Percentiles rank a stretch among this genome's conserved stretches.
Evolutionary conservation across 2,113 vertebrate genomes (phyloP).

Genomic region (Aphyosemion australe): DNA sequence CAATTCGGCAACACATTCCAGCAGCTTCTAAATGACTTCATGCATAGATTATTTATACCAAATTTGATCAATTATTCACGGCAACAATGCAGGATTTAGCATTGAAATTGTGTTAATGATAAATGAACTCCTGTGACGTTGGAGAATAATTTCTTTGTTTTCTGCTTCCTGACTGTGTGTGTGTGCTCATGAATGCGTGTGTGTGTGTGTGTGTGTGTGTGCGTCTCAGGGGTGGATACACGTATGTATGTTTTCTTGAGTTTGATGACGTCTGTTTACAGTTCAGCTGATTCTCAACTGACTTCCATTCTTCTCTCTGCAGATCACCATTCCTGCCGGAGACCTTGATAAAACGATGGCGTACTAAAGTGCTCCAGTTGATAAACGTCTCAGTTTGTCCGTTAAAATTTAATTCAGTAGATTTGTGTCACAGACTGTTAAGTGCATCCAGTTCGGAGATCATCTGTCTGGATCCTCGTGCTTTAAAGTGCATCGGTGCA

Average conservation of each 20-base stretch:
- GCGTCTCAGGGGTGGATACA: background rate
- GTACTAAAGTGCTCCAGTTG: background rate
- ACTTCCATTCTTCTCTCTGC: background rate
- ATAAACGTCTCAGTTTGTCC: no score
- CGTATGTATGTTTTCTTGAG: background rate
- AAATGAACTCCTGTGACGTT: background rate
- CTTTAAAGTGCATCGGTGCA: slow-evolving; percentile 3
- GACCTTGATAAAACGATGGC: slow-evolving; percentile 14
- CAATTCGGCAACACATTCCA: slow-evolving; percentile 27
- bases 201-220: background rate
- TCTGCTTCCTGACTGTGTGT: slow-evolving; percentile 11
- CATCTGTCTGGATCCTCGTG: slow-evolving; percentile 7
- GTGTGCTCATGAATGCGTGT: background rate
- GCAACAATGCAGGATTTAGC: background rate
- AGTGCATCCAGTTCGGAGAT: slow-evolving; percentile 2
- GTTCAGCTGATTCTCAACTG: slow-evolving; percentile 12
- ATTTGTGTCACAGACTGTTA: slow-evolving; percentile 8
- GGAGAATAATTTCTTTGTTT: slow-evolving; percentile 2
- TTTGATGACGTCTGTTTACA: background rate
- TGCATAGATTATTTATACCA: slow-evolving; percentile 4
- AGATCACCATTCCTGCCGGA: background rate
- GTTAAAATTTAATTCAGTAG: background rate
- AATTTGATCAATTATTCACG: slow-evolving; percentile 14
- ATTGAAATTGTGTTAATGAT: background rate
- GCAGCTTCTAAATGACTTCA: slow-evolving; percentile 18